These are phyloP conservation scores for Bolinopsis microptera DNA, from an alignment of 37 sponge, comb jelly and placozoan species.

Conservation along the genomic window DNA sequence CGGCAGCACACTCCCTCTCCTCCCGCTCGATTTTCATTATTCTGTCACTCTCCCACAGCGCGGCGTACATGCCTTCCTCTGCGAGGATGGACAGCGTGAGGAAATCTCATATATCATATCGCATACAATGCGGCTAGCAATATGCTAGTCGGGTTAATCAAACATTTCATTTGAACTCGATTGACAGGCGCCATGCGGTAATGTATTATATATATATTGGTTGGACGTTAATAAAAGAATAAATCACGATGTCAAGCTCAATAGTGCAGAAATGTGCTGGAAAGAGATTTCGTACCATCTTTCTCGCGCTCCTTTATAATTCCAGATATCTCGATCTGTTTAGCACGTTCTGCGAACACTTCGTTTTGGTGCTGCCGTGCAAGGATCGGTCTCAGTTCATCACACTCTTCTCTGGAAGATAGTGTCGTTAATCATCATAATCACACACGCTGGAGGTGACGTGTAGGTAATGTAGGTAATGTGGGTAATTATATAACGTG, in stretches of 20 bases:
- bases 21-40: constrained; percentile 84
- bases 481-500: too few relatives aligned
- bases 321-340: constrained; percentile 81
- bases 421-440: background rate
- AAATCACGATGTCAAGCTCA: too few relatives aligned
- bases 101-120: background rate
- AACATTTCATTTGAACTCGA: background rate
- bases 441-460: too few relatives aligned
- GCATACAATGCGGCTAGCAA: background rate
- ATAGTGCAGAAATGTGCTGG: too few relatives aligned
- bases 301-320: constrained; percentile 70
- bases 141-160: background rate
- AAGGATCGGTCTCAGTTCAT: constrained; percentile 83
- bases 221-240: too few relatives aligned
- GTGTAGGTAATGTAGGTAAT: too few relatives aligned
- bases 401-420: constrained; percentile 78
- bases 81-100: background rate
- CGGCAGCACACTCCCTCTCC: constrained; percentile 87
- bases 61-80: constrained; percentile 92
- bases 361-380: constrained; percentile 76
- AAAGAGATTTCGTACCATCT: too few relatives aligned
- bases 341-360: constrained; percentile 79
- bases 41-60: constrained; percentile 88
- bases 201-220: background rate
- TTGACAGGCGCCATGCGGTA: background rate